Conservation (phyloP, 2,888 invertebrate species). For the Chelonus formosanus region DNA sequence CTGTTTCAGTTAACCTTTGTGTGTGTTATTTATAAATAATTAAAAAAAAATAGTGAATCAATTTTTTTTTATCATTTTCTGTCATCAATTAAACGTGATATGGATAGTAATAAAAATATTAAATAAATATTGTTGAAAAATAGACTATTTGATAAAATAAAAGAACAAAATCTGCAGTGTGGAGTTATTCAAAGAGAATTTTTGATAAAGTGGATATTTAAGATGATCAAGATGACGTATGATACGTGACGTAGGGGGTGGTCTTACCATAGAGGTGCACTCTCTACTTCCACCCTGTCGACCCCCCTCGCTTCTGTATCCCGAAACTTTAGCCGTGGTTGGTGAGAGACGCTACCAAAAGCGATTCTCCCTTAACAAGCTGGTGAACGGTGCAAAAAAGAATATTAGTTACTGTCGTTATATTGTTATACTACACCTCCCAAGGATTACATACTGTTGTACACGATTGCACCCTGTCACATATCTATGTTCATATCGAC, state of each 20-base stretch:
- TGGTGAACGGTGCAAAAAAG: not conserved
- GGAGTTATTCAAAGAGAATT: not conserved
- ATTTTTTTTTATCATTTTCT: not conserved
- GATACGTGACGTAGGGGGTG: slow-evolving; percentile 38
- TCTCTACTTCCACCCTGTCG: not conserved
- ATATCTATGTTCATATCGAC: slow-evolving; percentile 55
- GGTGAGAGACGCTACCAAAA: not conserved
- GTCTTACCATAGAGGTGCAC: slow-evolving; percentile 21
- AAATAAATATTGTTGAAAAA: too few species aligned
- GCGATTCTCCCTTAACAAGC: not conserved
- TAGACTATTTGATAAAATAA: too few species aligned
- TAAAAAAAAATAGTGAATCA: not conserved
- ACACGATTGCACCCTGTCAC: slow-evolving; percentile 39
- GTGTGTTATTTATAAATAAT: too few species aligned
- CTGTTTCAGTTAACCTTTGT: not conserved
- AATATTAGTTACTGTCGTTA: too few species aligned
- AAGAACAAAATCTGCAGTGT: too few species aligned
- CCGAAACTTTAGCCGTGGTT: not conserved
- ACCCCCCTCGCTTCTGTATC: too few species aligned
- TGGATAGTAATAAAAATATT: too few species aligned
- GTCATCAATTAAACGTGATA: too few species aligned
- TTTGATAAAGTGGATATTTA: not conserved
- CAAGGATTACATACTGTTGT: too few species aligned
- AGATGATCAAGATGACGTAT: slow-evolving; percentile 31
- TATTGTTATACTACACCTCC: too few species aligned